phyloP scores from a whole-genome alignment of 2,888 invertebrate genomes.

The Stenodema calcarata region DNA sequence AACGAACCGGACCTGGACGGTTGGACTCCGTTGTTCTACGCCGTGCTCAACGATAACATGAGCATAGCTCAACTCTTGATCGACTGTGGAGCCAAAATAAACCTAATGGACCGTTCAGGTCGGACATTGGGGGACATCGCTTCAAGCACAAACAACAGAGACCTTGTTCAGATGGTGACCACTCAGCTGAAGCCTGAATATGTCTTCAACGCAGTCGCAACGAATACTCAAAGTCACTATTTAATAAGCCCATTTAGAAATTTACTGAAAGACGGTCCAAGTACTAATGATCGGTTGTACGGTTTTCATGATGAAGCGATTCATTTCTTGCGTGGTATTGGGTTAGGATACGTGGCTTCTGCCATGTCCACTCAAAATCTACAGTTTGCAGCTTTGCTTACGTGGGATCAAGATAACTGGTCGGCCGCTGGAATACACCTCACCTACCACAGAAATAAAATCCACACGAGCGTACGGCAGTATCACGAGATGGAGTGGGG shows the following conservation, averaged over 20 bases:
- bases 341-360: not conserved
- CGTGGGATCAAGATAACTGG: not conserved
- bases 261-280: not conserved
- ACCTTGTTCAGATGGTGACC: not conserved
- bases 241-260: not conserved
- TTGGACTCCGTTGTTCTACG: constrained; percentile 56
- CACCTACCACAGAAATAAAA: not conserved
- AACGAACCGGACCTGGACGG: constrained; percentile 56
- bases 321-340: constrained; percentile 49
- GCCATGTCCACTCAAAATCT: not conserved
- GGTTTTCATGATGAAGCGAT: constrained; percentile 52
- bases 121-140: constrained; percentile 23
- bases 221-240: not conserved
- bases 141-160: not conserved
- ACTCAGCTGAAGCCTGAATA: not conserved
- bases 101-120: constrained; percentile 53
- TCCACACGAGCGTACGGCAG: not conserved
- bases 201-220: not conserved
- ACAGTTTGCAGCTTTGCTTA: not conserved
- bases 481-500: not conserved
- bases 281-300: constrained; percentile 33
- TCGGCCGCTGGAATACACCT: not conserved
- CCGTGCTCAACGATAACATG: constrained; percentile 50
- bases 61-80: constrained; percentile 51
- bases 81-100: constrained; percentile 54